Conservation (phyloP, 2,888 invertebrate genomes). For the Parapristionchus giblindavisi region DNA sequence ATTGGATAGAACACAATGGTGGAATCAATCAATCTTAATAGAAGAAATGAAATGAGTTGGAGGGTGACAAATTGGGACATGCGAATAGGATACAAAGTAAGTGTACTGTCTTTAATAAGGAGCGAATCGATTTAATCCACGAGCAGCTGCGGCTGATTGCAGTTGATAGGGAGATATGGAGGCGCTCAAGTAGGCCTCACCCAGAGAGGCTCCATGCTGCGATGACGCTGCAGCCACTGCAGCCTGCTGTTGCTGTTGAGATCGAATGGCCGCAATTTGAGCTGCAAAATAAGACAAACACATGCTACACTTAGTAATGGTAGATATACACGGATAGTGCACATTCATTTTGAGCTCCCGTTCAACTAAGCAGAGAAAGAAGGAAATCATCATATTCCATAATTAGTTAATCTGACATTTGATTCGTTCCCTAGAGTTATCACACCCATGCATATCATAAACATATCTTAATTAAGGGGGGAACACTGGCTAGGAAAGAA, state of each 20-base stretch:
- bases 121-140: slow-evolving; percentile 56
- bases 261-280: slow-evolving; percentile 15
- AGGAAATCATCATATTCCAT: too few species aligned
- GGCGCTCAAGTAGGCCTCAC: slow-evolving; percentile 53
- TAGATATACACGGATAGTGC: too few species aligned
- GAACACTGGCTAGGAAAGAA: too few species aligned
- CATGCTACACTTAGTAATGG: slow-evolving; percentile 35
- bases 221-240: slow-evolving; percentile 2
- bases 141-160: slow-evolving; percentile 45
- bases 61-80: slow-evolving; percentile 15
- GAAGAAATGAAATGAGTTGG: slow-evolving; percentile 10
- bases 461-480: too few species aligned
- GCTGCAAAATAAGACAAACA: slow-evolving; percentile 39
- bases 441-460: too few species aligned
- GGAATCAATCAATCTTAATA: background rate
- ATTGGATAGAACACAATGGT: background rate
- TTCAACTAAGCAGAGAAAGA: too few species aligned
- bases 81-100: background rate
- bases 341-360: too few species aligned
- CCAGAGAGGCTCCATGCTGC: slow-evolving; percentile 43
- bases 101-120: slow-evolving; percentile 47
- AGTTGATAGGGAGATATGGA: slow-evolving; percentile 49
- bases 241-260: slow-evolving; percentile 15
- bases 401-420: too few species aligned
- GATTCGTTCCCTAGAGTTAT: too few species aligned